Evolutionary conservation across 2,888 invertebrate genomes (phyloP).

Genomic region (Ophonus ardosiacus): DNA sequence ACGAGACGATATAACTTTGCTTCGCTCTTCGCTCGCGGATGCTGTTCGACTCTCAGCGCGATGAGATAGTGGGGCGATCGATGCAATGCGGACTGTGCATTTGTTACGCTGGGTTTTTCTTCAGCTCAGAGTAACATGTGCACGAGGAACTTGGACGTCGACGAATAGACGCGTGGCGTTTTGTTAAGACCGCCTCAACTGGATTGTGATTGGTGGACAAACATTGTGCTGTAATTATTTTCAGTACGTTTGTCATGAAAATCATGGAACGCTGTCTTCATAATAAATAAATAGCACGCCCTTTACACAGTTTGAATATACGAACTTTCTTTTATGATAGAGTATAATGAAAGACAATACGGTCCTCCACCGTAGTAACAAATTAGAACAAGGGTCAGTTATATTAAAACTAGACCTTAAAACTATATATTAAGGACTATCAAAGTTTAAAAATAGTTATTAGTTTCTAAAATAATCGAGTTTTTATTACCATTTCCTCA

Average conservation of each 20-base stretch:
- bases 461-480: too few relatives aligned
- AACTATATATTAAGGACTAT: too few relatives aligned
- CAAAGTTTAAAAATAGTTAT: too few relatives aligned
- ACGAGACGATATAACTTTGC: neutral
- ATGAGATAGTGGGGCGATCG: slow-evolving; percentile 45
- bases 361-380: too few relatives aligned
- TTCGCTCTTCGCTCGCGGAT: neutral
- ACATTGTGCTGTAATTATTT: slow-evolving; percentile 42
- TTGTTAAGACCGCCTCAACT: slow-evolving; percentile 24
- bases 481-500: too few relatives aligned
- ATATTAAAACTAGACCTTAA: too few relatives aligned
- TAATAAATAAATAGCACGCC: too few relatives aligned
- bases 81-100: slow-evolving; percentile 21
- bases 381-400: too few relatives aligned
- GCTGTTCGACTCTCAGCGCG: neutral
- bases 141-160: neutral
- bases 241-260: slow-evolving; percentile 12
- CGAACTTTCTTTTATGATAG: too few relatives aligned
- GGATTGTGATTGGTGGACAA: slow-evolving; percentile 17
- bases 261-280: neutral
- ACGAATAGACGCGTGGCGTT: slow-evolving; percentile 20
- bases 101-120: slow-evolving; percentile 40
- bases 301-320: too few relatives aligned
- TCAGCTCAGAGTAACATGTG: slow-evolving; percentile 14
- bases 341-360: too few relatives aligned